Evolutionary conservation across 2,113 vertebrate genomes (phyloP).

Genomic region (Mesitornis unicolor): DNA sequence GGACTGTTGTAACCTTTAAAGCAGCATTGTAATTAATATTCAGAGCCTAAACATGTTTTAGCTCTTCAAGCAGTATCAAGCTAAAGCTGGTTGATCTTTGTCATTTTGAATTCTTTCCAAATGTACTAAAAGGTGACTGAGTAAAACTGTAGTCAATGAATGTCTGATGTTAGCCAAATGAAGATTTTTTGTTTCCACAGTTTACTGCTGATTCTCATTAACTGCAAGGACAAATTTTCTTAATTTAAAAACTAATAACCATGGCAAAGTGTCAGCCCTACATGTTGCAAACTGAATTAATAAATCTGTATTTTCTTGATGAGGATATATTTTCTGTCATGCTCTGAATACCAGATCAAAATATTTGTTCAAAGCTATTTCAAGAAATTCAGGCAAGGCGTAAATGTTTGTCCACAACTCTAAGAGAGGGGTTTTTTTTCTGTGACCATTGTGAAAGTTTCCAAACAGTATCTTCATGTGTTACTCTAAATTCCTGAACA

Average conservation of each 20-base stretch:
- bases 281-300: not conserved
- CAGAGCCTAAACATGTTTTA: not conserved
- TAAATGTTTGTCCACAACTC: not conserved
- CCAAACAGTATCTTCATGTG: not conserved
- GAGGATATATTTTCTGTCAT: not conserved
- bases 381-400: not conserved
- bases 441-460: not conserved
- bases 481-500: not conserved
- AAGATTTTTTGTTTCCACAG: not conserved
- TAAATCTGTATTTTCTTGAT: not conserved
- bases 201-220: not conserved
- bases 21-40: conserved; percentile 1
- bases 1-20: not conserved
- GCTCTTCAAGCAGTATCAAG: not conserved
- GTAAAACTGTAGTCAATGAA: not conserved
- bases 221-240: not conserved
- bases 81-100: not conserved
- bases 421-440: not conserved
- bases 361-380: not conserved
- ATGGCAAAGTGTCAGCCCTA: not conserved
- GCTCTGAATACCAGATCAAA: not conserved
- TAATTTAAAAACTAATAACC: conserved; percentile 39
- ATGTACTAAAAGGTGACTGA: not conserved
- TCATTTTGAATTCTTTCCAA: conserved; percentile 7
- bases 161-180: not conserved